Base-by-base conservation (phyloP, 2,113 vertebrate species). In the Genyomyrus donnyi region DNA sequence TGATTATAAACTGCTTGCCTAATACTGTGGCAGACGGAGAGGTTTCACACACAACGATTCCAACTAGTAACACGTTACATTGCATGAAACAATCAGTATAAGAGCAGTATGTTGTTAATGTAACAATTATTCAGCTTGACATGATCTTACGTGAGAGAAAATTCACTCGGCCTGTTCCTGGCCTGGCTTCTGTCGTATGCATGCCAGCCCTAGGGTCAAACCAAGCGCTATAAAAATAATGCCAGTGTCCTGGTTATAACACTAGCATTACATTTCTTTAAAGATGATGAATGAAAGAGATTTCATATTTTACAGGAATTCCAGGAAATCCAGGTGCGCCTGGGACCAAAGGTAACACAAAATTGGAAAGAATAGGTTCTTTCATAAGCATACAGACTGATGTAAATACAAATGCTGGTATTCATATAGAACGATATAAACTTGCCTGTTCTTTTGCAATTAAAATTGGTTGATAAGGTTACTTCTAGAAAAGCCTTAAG, bases 311-410 rank as follows among this genome's bases (percentile, higher is more conserved):
- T 88, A 90, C 91, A 99, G 98, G 98, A 15, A 94, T 97, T 91
- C 94, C 97, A 91, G 98, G 98, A 24, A 96, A 92, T 91, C 96
- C 97, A 35, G 98, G 98, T 88, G 94, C 88, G 89, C 95, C 96
- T 48, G 98, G 98, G 0, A 0, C 88, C 91, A 98, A 96, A 97
- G 98, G 98, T 98, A 95, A 45, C 31, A 24, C 48, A 48, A 24
- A n/a, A 10, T 66, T 27, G 58, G n/a, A 62, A 62, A n/a, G n/a
- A n/a, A n/a, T n/a, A n/a, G 21, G 21, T 21, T 58, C 53, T 24
- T 58, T 58, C 53, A 24, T 21, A 24, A n/a, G 58, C 24, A n/a
- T 62, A 62, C 8, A 27, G 58, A 62, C 58, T 62, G 19, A 24
- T 58, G 58, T 62, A 62, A 62, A 62, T 62, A 62, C 7, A 21